Evolutionary conservation across 2,888 invertebrate species (phyloP), one percentile per base, ranked within the genome.

Genomic region (Sesia bembeciformis): DNA sequence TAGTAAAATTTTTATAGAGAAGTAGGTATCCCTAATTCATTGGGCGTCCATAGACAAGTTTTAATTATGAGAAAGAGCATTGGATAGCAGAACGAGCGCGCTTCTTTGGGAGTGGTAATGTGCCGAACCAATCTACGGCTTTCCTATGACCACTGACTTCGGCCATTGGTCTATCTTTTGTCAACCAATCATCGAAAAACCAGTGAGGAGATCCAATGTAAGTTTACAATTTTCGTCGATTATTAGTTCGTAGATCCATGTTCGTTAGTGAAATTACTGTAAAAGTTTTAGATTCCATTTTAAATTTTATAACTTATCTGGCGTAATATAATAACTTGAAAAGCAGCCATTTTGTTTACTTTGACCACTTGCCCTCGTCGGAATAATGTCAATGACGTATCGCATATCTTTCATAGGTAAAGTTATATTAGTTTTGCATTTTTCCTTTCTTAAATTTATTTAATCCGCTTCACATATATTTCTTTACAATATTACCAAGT

Each of bases 151-250:
- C 91, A 90, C 91, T 90, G 91, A 94, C 94, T 92, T 92, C 93
- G 94, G 91, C 94, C 94, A 94, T 94, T 94, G 93, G 94, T 93
- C 93, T 93, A 93, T 92, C 92, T 91, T 93, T 93, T 92, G 93
- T 93, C 94, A 93, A 94, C 95, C 96, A 95, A 96, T 95, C 95
- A 94, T 94, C 91, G 94, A 92, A 93, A 94, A 93, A 94, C 93
- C 93, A 92, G 92, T 83, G 80, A 88, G 82, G 76, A 81, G 66
- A 67, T 73, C 78, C 82, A 83, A 84, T 86, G 89, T 89, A 89
- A 89, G 88, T 89, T 81, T 77, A 75, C 81, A 80, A 79, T 78
- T 78, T 83, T 81, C 78, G 68, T 68, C 72, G 71, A 84, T 73
- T 78, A 78, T 65, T 68, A 67, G 61, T 67, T 68, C 72, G 66